Conservation (phyloP, 2,888 invertebrate species). For the Bembecia ichneumoniformis region DNA sequence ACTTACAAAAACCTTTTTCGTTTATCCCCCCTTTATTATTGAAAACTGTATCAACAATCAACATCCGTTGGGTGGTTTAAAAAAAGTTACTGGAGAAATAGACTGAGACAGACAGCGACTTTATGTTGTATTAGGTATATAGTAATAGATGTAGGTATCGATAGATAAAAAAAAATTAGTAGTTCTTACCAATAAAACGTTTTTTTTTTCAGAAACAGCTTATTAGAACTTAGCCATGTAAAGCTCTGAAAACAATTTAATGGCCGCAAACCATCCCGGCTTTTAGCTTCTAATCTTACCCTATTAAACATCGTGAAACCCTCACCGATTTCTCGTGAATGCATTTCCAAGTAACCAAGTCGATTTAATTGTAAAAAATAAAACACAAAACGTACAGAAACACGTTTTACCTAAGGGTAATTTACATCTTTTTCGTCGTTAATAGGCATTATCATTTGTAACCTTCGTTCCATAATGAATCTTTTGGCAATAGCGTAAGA, state of each 20-base stretch:
- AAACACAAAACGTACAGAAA: constrained; percentile 63
- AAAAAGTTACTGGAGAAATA: too few species aligned
- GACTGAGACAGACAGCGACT: too few species aligned
- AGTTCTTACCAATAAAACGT: too few species aligned
- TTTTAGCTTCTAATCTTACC: constrained; percentile 70
- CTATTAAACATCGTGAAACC: constrained; percentile 66
- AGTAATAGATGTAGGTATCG: too few species aligned
- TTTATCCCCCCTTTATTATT: too few species aligned
- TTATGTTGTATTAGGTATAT: too few species aligned
- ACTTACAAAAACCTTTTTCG: too few species aligned
- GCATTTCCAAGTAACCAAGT: constrained; percentile 68
- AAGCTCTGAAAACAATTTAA: constrained; percentile 50
- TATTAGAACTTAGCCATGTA: constrained; percentile 37
- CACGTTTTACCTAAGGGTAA: constrained; percentile 70
- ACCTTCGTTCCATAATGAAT: background rate
- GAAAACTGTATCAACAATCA: too few species aligned
- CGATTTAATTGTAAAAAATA: constrained; percentile 71
- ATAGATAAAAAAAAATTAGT: too few species aligned
- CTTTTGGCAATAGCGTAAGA: constrained; percentile 1
- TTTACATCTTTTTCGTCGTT: constrained; percentile 45
- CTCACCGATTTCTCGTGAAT: constrained; percentile 59
- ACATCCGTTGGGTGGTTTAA: too few species aligned
- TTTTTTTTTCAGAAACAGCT: constrained; percentile 12
- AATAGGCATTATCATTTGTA: constrained; percentile 10
- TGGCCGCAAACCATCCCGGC: constrained; percentile 42